Evolutionary conservation across 53 echinoderm and acorn worm species (phyloP).

Genomic region (Zoroaster sp.): DNA sequence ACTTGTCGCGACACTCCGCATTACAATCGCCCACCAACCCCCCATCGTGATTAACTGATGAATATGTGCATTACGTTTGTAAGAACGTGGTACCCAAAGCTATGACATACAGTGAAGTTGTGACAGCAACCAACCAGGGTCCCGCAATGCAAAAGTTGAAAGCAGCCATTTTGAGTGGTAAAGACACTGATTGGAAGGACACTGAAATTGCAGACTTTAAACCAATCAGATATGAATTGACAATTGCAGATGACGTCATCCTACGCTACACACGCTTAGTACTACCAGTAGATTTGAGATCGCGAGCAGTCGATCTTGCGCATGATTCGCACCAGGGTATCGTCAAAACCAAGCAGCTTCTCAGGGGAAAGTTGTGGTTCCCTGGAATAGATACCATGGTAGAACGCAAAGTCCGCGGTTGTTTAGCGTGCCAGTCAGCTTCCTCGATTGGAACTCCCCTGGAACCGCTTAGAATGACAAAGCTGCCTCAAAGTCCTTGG

Average conservation of each 20-base stretch:
- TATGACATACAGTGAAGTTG: constrained; percentile 8
- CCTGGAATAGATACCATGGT: constrained; percentile 49
- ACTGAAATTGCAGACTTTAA: constrained; percentile 9
- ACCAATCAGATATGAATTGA: constrained; percentile 49
- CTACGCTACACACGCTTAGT: constrained; percentile 45
- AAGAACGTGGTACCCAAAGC: constrained; percentile 43
- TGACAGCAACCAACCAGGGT: constrained; percentile 29
- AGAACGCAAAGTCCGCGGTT: constrained; percentile 43
- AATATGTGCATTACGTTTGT: constrained; percentile 29
- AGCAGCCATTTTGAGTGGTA: neutral
- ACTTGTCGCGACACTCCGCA: constrained; percentile 71
- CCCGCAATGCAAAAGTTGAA: constrained; percentile 33
- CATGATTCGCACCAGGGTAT: constrained; percentile 63
- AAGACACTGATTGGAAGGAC: neutral
- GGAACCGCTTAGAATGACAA: constrained; percentile 30
- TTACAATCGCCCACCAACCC: too few species aligned
- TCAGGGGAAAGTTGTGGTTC: constrained; percentile 66
- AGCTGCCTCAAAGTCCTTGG: constrained; percentile 9
- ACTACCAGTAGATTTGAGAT: constrained; percentile 22
- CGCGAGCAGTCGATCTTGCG: constrained; percentile 52
- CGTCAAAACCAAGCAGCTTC: constrained; percentile 58
- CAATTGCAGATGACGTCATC: constrained; percentile 22
- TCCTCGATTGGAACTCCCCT: constrained; percentile 14
- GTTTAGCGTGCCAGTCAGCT: constrained; percentile 54
- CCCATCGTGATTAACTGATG: too few species aligned